Percentiles rank a stretch among this genome's conserved stretches.
phyloP scores from a whole-genome alignment of 2,113 vertebrate genomes.

The Probosciger aterrimus region DNA sequence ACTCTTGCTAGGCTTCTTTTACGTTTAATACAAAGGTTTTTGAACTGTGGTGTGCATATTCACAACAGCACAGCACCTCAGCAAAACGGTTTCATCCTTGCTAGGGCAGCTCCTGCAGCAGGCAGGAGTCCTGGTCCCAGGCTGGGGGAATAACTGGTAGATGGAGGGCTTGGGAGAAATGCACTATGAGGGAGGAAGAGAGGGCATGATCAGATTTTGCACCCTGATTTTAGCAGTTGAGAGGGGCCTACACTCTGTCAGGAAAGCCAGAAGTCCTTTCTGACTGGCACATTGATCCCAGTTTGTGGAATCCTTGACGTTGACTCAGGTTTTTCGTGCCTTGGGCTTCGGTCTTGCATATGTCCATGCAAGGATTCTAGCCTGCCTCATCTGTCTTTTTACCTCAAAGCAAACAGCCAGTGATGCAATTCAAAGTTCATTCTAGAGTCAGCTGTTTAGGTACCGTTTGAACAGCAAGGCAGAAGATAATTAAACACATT shows the following conservation, averaged over 20 bases:
- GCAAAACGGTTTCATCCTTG: not conserved
- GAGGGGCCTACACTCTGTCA: not conserved
- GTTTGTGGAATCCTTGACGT: not conserved
- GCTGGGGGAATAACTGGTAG: not conserved
- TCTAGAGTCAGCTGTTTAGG: not conserved
- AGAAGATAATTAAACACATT: not conserved
- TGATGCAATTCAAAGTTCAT: not conserved
- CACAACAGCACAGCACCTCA: not conserved
- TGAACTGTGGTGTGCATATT: not conserved
- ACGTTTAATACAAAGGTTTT: not conserved
- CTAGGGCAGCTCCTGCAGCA: not conserved
- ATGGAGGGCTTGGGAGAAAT: not conserved
- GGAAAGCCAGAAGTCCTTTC: not conserved
- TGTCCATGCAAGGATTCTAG: not conserved
- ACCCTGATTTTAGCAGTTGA: not conserved
- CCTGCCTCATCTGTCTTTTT: not conserved
- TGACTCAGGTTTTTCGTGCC: not conserved
- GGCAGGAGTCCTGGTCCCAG: not conserved
- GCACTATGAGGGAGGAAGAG: not conserved
- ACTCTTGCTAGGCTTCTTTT: not conserved
- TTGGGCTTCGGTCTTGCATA: not conserved
- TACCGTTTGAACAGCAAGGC: not conserved
- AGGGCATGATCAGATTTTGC: not conserved
- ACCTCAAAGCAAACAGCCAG: not conserved
- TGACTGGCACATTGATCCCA: not conserved